phyloP scores from a whole-genome alignment of 53 echinoderm and acorn worm genomes.

The Stichopus horrens region DNA sequence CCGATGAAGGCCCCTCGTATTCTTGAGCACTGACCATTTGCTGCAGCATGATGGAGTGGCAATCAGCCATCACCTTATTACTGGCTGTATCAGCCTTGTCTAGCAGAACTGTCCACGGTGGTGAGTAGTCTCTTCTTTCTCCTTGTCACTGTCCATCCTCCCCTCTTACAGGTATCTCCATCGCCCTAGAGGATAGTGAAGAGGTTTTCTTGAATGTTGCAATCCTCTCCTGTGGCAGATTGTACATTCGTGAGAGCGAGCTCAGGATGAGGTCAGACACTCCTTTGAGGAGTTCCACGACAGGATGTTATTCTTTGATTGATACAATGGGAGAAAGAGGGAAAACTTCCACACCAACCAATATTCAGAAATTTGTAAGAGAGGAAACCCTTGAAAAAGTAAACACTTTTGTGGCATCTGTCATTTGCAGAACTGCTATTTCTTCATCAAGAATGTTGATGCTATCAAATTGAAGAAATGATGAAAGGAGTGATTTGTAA shows the following conservation, averaged over 20 bases:
- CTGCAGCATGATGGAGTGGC: conserved; percentile 19
- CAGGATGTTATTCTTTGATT: too few relatives aligned
- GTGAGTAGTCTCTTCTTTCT: neutral
- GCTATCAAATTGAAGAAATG: too few relatives aligned
- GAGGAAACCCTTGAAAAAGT: too few relatives aligned
- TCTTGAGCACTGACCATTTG: neutral
- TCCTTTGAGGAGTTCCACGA: too few relatives aligned
- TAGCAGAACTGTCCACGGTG: conserved; percentile 5
- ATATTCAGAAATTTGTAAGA: too few relatives aligned
- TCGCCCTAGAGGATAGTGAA: neutral
- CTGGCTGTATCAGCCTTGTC: conserved; percentile 15
- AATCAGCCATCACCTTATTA: neutral
- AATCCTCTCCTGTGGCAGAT: neutral
- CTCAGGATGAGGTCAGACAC: neutral
- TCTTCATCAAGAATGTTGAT: too few relatives aligned
- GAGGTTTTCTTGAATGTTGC: neutral
- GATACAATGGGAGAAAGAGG: too few relatives aligned
- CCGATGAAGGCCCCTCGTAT: conserved; percentile 15
- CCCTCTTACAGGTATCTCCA: neutral
- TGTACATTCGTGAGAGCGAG: neutral
- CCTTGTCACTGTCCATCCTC: neutral
- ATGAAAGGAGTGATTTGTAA: too few relatives aligned
- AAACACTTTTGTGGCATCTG: too few relatives aligned
- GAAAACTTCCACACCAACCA: too few relatives aligned
- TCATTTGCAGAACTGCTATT: too few relatives aligned